Evolutionary conservation across 2,113 vertebrate species (phyloP).

Genomic region (Tupaia tana): DNA sequence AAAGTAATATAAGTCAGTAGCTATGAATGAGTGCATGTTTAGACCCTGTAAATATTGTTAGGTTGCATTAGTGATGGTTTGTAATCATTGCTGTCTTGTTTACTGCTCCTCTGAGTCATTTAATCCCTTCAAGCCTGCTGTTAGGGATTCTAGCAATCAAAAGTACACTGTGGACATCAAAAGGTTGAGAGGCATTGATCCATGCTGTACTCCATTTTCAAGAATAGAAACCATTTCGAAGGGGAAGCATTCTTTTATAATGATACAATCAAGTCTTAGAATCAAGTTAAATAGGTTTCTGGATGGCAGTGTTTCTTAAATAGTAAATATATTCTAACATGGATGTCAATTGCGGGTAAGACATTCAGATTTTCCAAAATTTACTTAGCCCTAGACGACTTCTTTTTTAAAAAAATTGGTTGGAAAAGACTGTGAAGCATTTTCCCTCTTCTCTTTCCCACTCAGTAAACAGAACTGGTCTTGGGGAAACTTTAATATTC

Average conservation of each 20-base stretch:
- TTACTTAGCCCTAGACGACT: background rate
- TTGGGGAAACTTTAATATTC: background rate
- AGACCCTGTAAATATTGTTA: background rate
- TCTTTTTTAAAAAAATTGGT: background rate
- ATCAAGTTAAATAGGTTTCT: background rate
- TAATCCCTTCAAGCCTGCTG: background rate
- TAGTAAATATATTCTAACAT: background rate
- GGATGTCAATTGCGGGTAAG: background rate
- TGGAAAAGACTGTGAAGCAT: background rate
- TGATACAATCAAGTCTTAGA: background rate
- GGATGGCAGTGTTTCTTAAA: constrained; percentile 12
- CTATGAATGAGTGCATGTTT: background rate
- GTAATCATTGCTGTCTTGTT: background rate
- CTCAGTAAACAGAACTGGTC: background rate
- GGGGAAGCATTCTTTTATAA: background rate
- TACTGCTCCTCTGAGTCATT: background rate
- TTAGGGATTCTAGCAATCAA: background rate
- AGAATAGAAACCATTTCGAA: constrained; percentile 1
- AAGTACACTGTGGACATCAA: background rate
- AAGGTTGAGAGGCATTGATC: background rate
- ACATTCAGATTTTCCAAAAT: constrained; percentile 34
- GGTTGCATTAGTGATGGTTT: background rate
- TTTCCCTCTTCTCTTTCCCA: background rate
- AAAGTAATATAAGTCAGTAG: background rate
- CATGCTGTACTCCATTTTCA: background rate